Evolutionary conservation across 2,797 vertebrate species (phyloP).

Genomic region (Luscinia luscinia): DNA sequence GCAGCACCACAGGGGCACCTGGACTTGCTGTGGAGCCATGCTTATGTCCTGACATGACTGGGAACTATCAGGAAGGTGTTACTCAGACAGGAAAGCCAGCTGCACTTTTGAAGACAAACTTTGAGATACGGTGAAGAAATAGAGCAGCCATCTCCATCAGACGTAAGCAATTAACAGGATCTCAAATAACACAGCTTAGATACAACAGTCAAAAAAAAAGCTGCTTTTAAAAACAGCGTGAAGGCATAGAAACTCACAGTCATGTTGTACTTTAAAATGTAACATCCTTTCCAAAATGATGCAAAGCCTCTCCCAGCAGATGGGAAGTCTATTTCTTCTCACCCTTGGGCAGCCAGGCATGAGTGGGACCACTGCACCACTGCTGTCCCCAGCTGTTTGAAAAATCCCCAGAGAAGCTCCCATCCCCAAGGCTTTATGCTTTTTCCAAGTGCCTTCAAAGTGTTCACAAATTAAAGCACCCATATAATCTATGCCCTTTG

Average conservation of each 20-base stretch:
- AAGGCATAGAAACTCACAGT: background rate
- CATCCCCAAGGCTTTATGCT: background rate
- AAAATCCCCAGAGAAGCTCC: background rate
- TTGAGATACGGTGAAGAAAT: background rate
- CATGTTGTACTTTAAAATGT: background rate
- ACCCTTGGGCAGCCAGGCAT: background rate
- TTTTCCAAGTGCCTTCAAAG: background rate
- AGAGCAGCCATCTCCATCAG: background rate
- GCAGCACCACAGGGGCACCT: background rate
- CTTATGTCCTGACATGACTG: background rate
- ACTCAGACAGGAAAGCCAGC: background rate
- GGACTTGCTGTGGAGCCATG: background rate
- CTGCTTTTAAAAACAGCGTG: background rate
- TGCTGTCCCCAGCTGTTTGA: fast-evolving
- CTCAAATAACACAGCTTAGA: background rate
- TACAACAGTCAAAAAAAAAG: background rate
- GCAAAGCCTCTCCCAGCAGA: background rate
- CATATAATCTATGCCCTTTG: background rate
- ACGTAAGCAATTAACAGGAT: background rate
- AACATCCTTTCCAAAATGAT: background rate
- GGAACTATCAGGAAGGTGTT: background rate
- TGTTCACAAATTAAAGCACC: background rate
- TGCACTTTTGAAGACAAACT: background rate
- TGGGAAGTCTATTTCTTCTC: background rate
- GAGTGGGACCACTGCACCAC: too few species aligned